Conservation (phyloP, 92 coral and sea anemone genomes). For the Bergia puertoricense region DNA sequence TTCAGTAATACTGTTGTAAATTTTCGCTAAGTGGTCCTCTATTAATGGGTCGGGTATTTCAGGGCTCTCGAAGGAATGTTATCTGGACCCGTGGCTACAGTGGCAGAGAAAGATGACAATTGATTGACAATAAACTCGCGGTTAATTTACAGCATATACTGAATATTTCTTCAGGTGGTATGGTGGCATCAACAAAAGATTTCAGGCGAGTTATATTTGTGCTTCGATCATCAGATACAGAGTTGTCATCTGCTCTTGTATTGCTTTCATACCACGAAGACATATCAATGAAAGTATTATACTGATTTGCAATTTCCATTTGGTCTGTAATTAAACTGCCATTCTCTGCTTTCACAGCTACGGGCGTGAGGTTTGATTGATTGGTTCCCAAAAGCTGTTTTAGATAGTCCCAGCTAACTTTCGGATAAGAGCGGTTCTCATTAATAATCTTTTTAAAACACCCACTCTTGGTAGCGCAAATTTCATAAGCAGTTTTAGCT, state of each 20-base stretch:
- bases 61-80: neutral
- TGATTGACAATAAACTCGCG: neutral
- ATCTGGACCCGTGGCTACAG: neutral
- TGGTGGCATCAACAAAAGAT: no score
- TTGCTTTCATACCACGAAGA: neutral
- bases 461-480: slow-evolving; percentile 15
- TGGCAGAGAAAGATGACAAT: neutral
- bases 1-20: no score
- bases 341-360: neutral
- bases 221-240: no score
- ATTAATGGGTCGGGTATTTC: neutral
- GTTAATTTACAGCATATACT: neutral
- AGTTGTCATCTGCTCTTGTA: neutral
- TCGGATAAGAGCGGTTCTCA: slow-evolving; percentile 35
- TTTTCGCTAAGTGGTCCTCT: neutral
- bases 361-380: slow-evolving; percentile 14
- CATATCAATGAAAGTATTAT: slow-evolving; percentile 15
- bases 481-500: slow-evolving; percentile 20
- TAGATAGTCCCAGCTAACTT: slow-evolving; percentile 38
- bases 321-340: slow-evolving; percentile 18
- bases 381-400: slow-evolving; percentile 17
- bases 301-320: slow-evolving; percentile 8
- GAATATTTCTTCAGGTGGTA: neutral
- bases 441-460: slow-evolving; percentile 24
- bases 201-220: neutral